Conservation (phyloP, 2,888 invertebrate genomes). For the Allacma fusca region DNA sequence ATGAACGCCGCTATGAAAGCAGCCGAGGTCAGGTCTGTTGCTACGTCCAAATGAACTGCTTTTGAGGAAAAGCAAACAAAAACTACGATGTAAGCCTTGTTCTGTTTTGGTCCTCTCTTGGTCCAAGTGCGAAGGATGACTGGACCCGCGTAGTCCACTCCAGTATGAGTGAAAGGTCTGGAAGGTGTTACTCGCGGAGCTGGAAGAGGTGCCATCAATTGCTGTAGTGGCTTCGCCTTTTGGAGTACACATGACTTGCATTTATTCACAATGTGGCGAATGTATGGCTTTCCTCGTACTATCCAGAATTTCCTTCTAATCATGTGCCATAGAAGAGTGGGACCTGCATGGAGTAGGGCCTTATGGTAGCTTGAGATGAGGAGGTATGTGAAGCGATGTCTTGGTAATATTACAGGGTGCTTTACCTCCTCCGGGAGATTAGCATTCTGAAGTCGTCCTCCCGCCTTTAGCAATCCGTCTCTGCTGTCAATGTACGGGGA, state of each 20-base stretch:
- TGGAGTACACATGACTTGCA: conserved; percentile 62
- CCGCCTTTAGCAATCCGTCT: conserved; percentile 18
- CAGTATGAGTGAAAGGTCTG: conserved; percentile 62
- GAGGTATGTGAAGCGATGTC: conserved; percentile 37
- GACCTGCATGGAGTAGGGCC: conserved; percentile 57
- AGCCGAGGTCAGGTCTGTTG: conserved; percentile 47
- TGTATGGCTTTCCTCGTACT: conserved; percentile 57
- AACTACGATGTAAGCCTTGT: conserved; percentile 62
- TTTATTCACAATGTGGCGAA: conserved; percentile 51
- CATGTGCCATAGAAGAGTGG: too few species aligned
- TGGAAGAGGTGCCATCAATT: conserved; percentile 63
- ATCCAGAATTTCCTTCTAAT: too few species aligned
- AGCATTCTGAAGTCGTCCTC: conserved; percentile 20
- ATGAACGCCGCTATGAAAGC: conserved; percentile 50
- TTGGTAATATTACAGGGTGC: conserved; percentile 44
- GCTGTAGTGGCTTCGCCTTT: conserved; percentile 52
- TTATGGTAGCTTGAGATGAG: conserved; percentile 52
- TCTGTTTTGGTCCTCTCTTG: conserved; percentile 58
- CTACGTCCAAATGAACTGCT: conserved; percentile 62
- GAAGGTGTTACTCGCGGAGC: conserved; percentile 59
- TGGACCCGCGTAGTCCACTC: conserved; percentile 63
- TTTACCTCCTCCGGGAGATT: background rate
- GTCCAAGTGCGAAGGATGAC: conserved; percentile 59
- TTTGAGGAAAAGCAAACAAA: conserved; percentile 62
- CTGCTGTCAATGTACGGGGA: conserved; percentile 18